Evolutionary conservation across 92 coral and sea anemone species (phyloP), one percentile per base, ranked within the genome.

Genomic region (Siderastrea radians): DNA sequence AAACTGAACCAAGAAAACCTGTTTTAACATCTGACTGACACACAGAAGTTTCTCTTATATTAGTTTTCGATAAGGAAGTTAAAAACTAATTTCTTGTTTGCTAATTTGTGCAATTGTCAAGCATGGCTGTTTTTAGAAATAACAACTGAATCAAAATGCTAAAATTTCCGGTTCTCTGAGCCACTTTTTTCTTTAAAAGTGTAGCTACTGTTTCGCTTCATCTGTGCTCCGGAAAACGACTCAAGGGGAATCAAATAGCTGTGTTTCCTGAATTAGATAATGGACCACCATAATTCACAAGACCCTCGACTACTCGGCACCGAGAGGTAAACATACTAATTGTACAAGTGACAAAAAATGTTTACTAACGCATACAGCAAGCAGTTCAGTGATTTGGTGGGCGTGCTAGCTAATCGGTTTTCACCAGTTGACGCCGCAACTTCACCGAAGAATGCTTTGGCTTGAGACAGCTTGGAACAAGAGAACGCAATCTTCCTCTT

Each of bases 241-340:
- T 74, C 78, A 58, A 84, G 87, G 77, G 49, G 80, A 68, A 72
- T 62, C 81, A 64, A 91, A 93, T 95, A 91, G 66, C 94, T 89
- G 88, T 15, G 83, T 72, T 95, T 95, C 98, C 98, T 95, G 98
- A 86, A 72, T 84, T 62, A 46, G 96, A 93, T 93, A 93, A 90
- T 85, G 89, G 89, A 85, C 82, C 89, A 76, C 89, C 87, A 68
- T 74, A 47, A 19, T 44, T 11, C 52, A 53, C 67, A 54, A 52
- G 53, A 17, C 47, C 45, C 77, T 85, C 83, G 89, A 66, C 89
- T 85, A 6, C 45, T 47, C 60, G 89, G 89, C 89, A 85, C 89
- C 89, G n/a, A 1, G 46, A 26, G 43, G 77, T 78, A 85, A 85
- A 85, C 84, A 85, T 2, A 54, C 76, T 57, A 67, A 68, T 84